Base-by-base conservation (phyloP, 2,888 invertebrate species). In the Halictus quadricinctus region DNA sequence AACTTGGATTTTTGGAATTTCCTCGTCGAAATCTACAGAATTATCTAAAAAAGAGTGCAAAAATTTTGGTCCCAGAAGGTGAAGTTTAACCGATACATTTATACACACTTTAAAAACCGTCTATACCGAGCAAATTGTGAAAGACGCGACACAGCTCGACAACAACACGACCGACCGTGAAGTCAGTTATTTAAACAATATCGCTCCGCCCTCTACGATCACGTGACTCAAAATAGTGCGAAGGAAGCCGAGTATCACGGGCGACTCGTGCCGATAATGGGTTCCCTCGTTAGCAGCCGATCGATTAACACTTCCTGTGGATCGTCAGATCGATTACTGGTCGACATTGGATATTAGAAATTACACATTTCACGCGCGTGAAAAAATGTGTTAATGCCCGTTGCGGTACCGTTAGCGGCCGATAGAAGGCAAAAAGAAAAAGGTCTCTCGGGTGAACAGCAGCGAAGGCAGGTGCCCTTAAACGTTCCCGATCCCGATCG, bases 381-480 rank as follows among this genome's bases (percentile, higher is more conserved):
- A 84, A 81, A 81, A 76, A 84, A 70, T 77, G 70, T 74, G 77
- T 73, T 75, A 64, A 77, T 84, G 54, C 15, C 41, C 13, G 21
- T 1, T 12, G 43, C 15, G 15, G 70, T 76, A 81, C 85, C 84
- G 85, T 84, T 86, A 84, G 78, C 54, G 78, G 12, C n/a, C 50
- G 54, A 60, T 70, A 74, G 72, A 48, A 6, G 13, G 66, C 10
- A 21, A 69, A 41, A 41, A 41, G 41, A 41, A 43, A 72, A 66
- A 69, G 41, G 25, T 58, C 60, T 64, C 29, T 29, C 46, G 50
- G 60, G 21, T 10, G 64, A 66, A 54, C 60, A 60, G 21, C 15
- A 43, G 21, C 50, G 79, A 50, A 41, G 29, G 21, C 82, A 84
- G 76, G 74, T 78, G 77, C 78, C 81, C 78, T 81, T 84, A 78